Evolutionary conservation across 2,888 invertebrate species (phyloP), one percentile per base, ranked within the genome.

Genomic region (Coelinius sp.): DNA sequence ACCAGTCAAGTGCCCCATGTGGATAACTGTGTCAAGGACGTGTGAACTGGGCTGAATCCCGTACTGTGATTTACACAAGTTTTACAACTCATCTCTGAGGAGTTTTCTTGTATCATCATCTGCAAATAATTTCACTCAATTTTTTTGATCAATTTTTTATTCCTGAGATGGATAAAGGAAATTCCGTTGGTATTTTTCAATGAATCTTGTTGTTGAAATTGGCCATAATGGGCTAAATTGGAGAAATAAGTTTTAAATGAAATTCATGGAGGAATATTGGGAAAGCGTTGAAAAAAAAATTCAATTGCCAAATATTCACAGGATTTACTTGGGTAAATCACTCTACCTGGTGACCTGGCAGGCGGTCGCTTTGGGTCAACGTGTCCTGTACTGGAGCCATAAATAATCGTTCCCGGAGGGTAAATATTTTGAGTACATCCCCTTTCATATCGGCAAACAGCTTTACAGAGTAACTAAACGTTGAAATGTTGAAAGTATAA

Each of bases 21-120:
- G 83, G 86, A 86, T 86, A 88, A 87, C 81, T 83, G 84, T 88
- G 88, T 87, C 88, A 88, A 88, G 88, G 88, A 84, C 88, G 84
- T 86, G 87, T 85, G 87, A 87, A 86, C 85, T 86, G 82, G 86
- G 84, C 83, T 84, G 83, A 83, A 83, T 81, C 82, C 22, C 20
- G 44, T 62, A n/a, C 22, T 41, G 38, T 63, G 41, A 63, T 41
- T 41, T 41, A 41, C 38, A 17, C 59, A 12, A 59, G 35, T 59
- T 31, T 59, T 59, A 59, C 31, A 59, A 59, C 59, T 59, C n/a
- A n/a, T n/a, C 59, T 31, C 20, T 1, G 35, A 59, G 17, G 35
- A 59, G 20, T 59, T 17, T 8, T 27, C 8, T 59, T 59, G 31
- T 31, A 59, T 59, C 31, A 31, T 35, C 31, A 41, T 24, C n/a